phyloP scores from a whole-genome alignment of 2,797 vertebrate genomes.

The Eulemur mongoz region DNA sequence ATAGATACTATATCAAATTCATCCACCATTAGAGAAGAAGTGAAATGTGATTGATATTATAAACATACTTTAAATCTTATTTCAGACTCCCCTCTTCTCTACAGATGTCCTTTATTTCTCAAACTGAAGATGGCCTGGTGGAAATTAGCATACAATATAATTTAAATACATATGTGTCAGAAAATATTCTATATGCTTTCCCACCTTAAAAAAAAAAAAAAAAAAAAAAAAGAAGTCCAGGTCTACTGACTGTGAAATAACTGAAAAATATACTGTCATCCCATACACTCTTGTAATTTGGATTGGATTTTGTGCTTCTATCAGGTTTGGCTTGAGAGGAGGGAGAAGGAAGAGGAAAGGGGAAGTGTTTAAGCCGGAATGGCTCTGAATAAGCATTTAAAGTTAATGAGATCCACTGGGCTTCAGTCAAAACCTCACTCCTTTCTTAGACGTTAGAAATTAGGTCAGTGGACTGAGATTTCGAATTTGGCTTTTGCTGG shows the following conservation, averaged over 20 bases:
- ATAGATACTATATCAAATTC: background rate
- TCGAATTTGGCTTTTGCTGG: conserved; percentile 74
- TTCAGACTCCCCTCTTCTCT: background rate
- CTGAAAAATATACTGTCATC: background rate
- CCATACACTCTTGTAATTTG: background rate
- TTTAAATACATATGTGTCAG: background rate
- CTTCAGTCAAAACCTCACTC: conserved; percentile 66
- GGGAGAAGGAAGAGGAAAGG: background rate
- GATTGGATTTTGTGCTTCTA: background rate
- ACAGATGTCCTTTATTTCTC: conserved; percentile 15
- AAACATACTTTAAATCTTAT: background rate
- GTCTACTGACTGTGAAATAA: conserved; percentile 3
- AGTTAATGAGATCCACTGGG: conserved; percentile 69
- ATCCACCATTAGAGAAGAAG: conserved; percentile 10
- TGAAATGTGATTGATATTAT: background rate
- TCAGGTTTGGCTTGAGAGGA: background rate
- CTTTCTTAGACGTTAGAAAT: conserved; percentile 67
- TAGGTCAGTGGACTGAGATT: conserved; percentile 17
- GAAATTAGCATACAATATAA: background rate
- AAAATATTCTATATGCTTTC: background rate
- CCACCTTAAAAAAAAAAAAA: background rate
- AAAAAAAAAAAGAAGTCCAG: background rate
- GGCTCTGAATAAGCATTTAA: conserved; percentile 8
- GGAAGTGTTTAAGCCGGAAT: background rate
- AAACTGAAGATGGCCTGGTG: background rate